phyloP scores from a whole-genome alignment of 2,888 invertebrate species.

The Cheilosia vulpina region DNA sequence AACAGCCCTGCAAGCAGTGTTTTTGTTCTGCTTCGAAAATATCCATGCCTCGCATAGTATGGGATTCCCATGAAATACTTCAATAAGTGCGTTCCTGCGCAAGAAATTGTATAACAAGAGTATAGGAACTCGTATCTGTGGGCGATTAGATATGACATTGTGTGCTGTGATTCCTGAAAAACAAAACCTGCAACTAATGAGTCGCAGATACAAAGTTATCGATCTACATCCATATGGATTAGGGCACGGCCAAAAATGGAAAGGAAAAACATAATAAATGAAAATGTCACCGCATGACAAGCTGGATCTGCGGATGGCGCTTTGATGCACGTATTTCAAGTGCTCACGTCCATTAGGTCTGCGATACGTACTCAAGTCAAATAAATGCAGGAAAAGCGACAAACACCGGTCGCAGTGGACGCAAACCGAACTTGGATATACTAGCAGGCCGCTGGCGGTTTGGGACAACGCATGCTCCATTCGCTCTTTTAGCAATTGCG shows the following conservation, averaged over 20 bases:
- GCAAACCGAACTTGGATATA: conserved; percentile 30
- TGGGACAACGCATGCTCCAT: conserved; percentile 21
- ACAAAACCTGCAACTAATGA: not conserved
- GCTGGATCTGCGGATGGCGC: conserved; percentile 29
- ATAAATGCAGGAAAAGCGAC: conserved; percentile 29
- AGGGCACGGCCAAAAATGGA: conserved; percentile 29
- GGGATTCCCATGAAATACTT: conserved; percentile 14
- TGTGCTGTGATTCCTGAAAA: not conserved
- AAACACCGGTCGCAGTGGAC: not conserved
- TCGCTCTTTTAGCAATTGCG: conserved; percentile 10
- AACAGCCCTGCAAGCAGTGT: conserved; percentile 16
- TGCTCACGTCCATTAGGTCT: conserved; percentile 7
- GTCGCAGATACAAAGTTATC: conserved; percentile 3
- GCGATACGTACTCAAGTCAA: not conserved
- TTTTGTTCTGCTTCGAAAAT: not conserved
- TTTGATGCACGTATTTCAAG: conserved; percentile 30
- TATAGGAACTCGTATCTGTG: too few relatives aligned
- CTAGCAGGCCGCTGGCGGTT: conserved; percentile 48
- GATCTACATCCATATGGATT: conserved; percentile 37
- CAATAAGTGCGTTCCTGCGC: not conserved
- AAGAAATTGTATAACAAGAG: not conserved
- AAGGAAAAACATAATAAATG: conserved; percentile 35
- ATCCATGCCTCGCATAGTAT: conserved; percentile 6
- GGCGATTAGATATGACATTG: too few relatives aligned
- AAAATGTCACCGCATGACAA: conserved; percentile 50